Evolutionary conservation across 2,888 invertebrate genomes (phyloP), one percentile per base, ranked within the genome.

Genomic region (Petrophora chlorosata): DNA sequence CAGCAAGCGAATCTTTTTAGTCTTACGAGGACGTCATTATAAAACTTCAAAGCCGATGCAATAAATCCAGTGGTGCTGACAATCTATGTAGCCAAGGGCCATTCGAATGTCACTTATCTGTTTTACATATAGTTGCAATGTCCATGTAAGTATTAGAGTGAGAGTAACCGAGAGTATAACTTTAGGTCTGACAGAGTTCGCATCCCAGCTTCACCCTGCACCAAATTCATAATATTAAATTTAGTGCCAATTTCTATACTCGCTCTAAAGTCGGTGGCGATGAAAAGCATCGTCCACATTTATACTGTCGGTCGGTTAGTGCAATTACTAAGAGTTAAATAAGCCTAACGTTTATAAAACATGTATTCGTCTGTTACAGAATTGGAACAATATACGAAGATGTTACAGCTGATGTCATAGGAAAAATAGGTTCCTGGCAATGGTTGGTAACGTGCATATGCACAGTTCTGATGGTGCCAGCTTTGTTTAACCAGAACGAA

Each of bases 381-480:
- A 85, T 88, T 44, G 88, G 89, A 23, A 82, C 86, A 1, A 70
- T 87, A 15, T 71, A 85, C 52, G 89, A 89, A 67, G 89, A 89
- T 61, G 83, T 88, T n/a, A 86, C 85, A 8, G 79, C 85, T 0
- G 85, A 89, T 35, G 82, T 87, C 3, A 56, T 87, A 14, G 89
- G 88, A 4, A 70, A 70, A 28, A 86, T 88, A 12, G 89, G 89
- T 0, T 53, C 70, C 1, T 89, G 88, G 89, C 89, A 89, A 63
- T 87, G 85, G 82, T 58, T 87, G 25, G 78, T 87, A 4, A 85
- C 87, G 5, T 59, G 84, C 2, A 51, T 82, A 0, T 72, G 79
- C n/a, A 70, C 79, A 0, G 52, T 70, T 1, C 61, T 82, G 3
- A 76, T 76, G 71, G 49, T 73, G 29, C 73, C 82, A 2, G 64